These are phyloP conservation scores for Colostygia pectinataria DNA, from an alignment of 2,888 invertebrate genomes.

Conservation along the genomic window DNA sequence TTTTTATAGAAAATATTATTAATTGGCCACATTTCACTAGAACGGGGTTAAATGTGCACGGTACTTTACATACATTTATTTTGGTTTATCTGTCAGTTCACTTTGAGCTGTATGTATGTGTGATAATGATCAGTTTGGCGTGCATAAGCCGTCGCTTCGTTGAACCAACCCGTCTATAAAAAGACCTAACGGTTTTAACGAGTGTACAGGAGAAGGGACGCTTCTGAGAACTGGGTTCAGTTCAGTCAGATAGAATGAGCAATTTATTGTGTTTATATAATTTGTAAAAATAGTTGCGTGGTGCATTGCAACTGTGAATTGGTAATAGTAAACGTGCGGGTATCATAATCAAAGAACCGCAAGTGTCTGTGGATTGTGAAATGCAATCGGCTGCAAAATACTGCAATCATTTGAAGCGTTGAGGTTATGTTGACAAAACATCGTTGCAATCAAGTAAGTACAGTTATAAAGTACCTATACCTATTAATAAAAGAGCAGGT, in stretches of 20 bases:
- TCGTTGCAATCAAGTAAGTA: constrained; percentile 59
- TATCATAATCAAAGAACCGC: not conserved
- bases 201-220: constrained; percentile 51
- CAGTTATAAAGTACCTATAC: too few relatives aligned
- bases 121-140: constrained; percentile 23
- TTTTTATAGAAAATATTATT: too few relatives aligned
- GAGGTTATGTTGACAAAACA: constrained; percentile 76
- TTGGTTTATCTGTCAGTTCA: constrained; percentile 7
- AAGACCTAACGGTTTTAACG: constrained; percentile 60
- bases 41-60: constrained; percentile 12
- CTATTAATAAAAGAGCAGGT: too few relatives aligned
- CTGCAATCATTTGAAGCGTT: constrained; percentile 20
- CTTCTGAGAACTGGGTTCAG: constrained; percentile 37
- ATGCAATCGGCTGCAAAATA: not conserved
- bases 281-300: not conserved
- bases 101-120: constrained; percentile 12
- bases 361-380: not conserved
- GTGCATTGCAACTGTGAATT: not conserved
- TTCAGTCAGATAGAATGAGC: constrained; percentile 17
- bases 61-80: too few relatives aligned
- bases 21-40: too few relatives aligned
- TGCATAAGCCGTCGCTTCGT: constrained; percentile 25
- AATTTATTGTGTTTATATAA: not conserved
- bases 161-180: constrained; percentile 54
- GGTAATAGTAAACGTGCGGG: not conserved